A percentile compares a stretch with the other conserved stretches of the same genome.
phyloP scores from a whole-genome alignment of 2,113 vertebrate genomes.

The Campylomormyrus numenius region DNA sequence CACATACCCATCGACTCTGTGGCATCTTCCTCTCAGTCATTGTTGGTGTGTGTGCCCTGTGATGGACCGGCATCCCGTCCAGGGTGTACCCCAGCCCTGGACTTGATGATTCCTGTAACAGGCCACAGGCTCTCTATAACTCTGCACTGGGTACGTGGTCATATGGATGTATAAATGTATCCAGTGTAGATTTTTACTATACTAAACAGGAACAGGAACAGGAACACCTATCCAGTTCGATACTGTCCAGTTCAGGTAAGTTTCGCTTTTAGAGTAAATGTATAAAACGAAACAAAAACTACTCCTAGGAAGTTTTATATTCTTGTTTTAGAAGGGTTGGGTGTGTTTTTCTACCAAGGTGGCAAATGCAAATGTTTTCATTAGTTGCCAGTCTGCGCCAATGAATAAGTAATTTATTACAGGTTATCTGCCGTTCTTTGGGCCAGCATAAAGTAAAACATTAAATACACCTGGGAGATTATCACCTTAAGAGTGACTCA shows the following conservation, averaged over 20 bases:
- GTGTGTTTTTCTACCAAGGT: background rate
- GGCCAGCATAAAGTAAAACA: background rate
- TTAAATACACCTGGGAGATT: background rate
- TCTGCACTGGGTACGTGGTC: background rate
- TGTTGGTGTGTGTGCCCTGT: too few relatives aligned
- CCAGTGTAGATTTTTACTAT: background rate
- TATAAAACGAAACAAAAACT: background rate
- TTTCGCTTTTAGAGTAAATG: background rate
- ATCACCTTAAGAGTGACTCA: slow-evolving; percentile 16
- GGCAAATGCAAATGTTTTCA: background rate
- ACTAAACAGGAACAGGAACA: background rate
- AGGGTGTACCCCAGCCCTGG: background rate
- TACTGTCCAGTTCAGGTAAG: background rate
- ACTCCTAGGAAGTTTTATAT: background rate
- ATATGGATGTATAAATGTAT: background rate
- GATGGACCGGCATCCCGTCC: too few relatives aligned
- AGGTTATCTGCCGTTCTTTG: background rate
- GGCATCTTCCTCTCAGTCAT: background rate
- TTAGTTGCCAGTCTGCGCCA: background rate
- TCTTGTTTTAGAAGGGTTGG: background rate
- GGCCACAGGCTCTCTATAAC: background rate
- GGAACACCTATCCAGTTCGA: background rate
- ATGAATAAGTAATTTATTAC: background rate
- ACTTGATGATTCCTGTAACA: background rate
- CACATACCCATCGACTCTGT: background rate